These are phyloP conservation scores for Lophura nycthemera DNA, from an alignment of 2,113 vertebrate genomes.

Conservation along the genomic window DNA sequence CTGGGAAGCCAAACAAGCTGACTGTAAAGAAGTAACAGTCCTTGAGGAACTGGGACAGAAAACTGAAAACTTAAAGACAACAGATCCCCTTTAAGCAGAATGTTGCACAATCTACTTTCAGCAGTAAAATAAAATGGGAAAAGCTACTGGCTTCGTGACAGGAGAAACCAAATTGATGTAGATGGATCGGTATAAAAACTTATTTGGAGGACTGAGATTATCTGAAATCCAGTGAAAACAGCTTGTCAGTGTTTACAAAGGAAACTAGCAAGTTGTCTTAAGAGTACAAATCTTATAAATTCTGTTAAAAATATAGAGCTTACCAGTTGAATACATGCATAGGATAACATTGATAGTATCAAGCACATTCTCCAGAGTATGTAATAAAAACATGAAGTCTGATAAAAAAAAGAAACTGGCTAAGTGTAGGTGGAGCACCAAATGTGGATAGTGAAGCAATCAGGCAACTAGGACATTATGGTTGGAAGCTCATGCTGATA, in stretches of 20 bases:
- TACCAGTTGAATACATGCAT: background rate
- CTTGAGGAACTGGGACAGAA: background rate
- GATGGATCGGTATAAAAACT: background rate
- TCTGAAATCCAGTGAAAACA: rapidly evolving
- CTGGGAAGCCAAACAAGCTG: background rate
- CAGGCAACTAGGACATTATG: background rate
- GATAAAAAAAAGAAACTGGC: background rate
- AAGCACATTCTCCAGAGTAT: background rate
- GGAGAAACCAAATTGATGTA: background rate
- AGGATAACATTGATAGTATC: background rate
- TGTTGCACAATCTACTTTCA: background rate
- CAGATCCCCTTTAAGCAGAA: background rate
- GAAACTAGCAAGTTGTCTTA: background rate
- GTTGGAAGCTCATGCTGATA: background rate
- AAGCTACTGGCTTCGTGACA: background rate
- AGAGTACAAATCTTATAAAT: background rate
- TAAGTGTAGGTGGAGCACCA: background rate
- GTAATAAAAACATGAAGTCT: background rate
- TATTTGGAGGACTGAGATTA: background rate
- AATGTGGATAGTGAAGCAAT: background rate
- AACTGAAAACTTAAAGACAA: background rate
- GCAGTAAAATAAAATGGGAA: background rate
- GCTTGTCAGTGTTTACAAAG: background rate
- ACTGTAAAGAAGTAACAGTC: background rate
- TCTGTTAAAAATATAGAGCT: background rate